Base-by-base conservation (phyloP, 2,113 vertebrate genomes). In the Cyanoliseus patagonus region DNA sequence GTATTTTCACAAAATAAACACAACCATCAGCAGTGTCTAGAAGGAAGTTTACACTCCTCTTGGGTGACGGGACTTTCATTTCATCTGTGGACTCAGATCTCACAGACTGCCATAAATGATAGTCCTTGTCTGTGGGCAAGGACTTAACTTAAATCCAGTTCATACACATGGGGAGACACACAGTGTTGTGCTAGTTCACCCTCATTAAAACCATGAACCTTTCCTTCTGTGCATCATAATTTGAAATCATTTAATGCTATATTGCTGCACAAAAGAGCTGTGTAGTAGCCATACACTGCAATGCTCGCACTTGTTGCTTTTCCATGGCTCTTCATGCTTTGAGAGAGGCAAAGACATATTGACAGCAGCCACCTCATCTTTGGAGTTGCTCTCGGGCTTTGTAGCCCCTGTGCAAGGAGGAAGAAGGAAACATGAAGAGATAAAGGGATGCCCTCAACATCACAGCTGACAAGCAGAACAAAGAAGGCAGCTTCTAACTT, bases 41-140 rank as follows among this genome's bases (percentile, higher is more conserved):
- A 28, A 41, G 23, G 47, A 88, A 28, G 3, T 63, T n/a, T 81
- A 2, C 1, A 2, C 39, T 66, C 6, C 42, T 68, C 14, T 79
- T 2, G 1, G 13, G 28, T 63, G 41, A 49, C 5, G 33, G 53
- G 49, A 31, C 22, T 92, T 79, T 62, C 4, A 11, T 73, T 83
- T 42, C 28, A 39, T 75, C 23, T 33, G 19, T 31, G 55, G 7
- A 33, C 41, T 85, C 20, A 8, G 22, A 44, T 90, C 33, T 33
- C 6, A 0, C 0, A 1, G 17, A 20, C 18, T 4, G 4, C 62
- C 37, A 86, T 59, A 86, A 47, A 10, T 0, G 1, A 41, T 27
- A 59, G 13, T n/a, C 15, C 33, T 15, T 59, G 22, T 68, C 70
- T 85, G n/a, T 42, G 30, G 49, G 37, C 16, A 49, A 61, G 78